Base-by-base conservation (phyloP, 92 coral and sea anemone species). In the Phenganax marumi region DNA sequence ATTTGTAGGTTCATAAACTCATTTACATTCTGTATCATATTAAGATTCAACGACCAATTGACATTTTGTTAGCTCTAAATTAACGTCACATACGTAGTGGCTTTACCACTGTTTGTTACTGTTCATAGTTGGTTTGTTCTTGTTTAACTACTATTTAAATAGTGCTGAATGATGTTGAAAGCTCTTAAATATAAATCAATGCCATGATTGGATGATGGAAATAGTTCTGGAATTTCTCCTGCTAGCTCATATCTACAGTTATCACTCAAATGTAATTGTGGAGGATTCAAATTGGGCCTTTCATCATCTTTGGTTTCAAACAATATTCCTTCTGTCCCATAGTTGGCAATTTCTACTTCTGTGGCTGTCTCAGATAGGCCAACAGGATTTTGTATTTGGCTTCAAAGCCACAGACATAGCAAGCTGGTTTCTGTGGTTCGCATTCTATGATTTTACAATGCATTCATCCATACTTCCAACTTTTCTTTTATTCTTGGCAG, bases 361-460 rank as follows among this genome's bases (percentile, higher is more conserved):
- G 52, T 50, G 73, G 86, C 85, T 76, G 51, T 72, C 21, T 75
- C 69, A 52, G 71, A 77, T 48, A 86, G 73, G 9, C 87, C 92
- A 62, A 87, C 18, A 83, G 90, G 92, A 70, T 72, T 89, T 68
- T 90, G 89, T 39, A 88, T 58, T 82, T 90, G 93, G 17, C 91
- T 91, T 65, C 89, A 86, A 12, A 90, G 83, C 93, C 93, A 88
- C 84, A 90, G 73, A 53, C 79, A 81, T 13, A 85, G 63, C 19
- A 91, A 91, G 48, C 85, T 88, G 18, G 88, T 81, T 52, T 87
- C 83, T 58, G 91, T 83, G 25, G 91, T 85, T 64, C 84, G 86
- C 93, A 90, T 90, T 70, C 91, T 70, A 81, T 90, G 91, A 74
- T 87, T 75, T 68, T 91, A 76, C 91, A 91, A 90, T 52, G 93